Evolutionary conservation across 2,113 vertebrate species (phyloP).

Genomic region (Trichechus manatus): DNA sequence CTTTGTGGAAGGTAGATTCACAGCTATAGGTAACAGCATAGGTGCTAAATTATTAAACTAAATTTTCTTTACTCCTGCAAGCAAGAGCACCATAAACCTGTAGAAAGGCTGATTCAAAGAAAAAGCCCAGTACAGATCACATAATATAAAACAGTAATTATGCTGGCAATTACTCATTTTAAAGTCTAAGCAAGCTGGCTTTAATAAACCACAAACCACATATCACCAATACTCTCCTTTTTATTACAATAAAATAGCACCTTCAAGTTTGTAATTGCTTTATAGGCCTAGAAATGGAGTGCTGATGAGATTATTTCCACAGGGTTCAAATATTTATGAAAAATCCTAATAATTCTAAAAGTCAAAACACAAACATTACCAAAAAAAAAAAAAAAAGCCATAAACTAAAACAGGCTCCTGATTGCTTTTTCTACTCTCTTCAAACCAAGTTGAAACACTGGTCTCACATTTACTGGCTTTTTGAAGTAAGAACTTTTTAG

Average conservation of each 20-base stretch:
- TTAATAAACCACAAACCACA: slow-evolving; percentile 84
- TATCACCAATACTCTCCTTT: slow-evolving; percentile 81
- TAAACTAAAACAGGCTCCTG: slow-evolving; percentile 71
- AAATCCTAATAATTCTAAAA: slow-evolving; percentile 84
- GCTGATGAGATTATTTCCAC: slow-evolving; percentile 84
- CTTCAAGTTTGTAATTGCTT: slow-evolving; percentile 85
- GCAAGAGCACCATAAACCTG: slow-evolving; percentile 47
- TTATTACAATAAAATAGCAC: slow-evolving; percentile 80
- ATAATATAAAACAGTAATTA: slow-evolving; percentile 79
- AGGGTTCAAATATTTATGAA: slow-evolving; percentile 85
- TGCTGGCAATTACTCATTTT: slow-evolving; percentile 79
- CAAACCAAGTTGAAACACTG: slow-evolving; percentile 65
- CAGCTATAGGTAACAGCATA: slow-evolving; percentile 9
- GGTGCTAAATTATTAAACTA: slow-evolving; percentile 69
- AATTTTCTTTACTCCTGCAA: slow-evolving; percentile 68
- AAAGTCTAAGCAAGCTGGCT: slow-evolving; percentile 80
- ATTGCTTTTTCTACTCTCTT: slow-evolving; percentile 51
- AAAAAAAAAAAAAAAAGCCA: slow-evolving; percentile 6
- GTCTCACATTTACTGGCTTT: slow-evolving; percentile 36
- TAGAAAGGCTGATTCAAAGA: slow-evolving; percentile 69
- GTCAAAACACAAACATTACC: slow-evolving; percentile 80
- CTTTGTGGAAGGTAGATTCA: slow-evolving; percentile 67
- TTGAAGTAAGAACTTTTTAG: slow-evolving; percentile 21
- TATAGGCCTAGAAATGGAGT: slow-evolving; percentile 84
- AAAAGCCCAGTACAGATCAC: slow-evolving; percentile 57